phyloP scores from a whole-genome alignment of 2,888 invertebrate genomes.

The Prenolepis imparis region DNA sequence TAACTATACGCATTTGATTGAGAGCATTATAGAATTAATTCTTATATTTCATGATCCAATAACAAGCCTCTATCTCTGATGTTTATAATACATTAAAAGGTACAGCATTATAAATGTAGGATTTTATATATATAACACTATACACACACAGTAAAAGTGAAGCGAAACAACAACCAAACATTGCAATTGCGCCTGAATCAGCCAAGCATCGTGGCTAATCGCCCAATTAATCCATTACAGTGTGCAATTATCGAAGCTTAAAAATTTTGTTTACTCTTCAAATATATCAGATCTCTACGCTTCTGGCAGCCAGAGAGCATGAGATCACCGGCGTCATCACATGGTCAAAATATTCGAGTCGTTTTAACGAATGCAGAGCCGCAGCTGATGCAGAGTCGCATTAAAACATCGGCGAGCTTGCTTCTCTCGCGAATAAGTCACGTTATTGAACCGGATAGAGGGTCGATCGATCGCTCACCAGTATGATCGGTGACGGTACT shows the following conservation, averaged over 20 bases:
- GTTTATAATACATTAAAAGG: not conserved
- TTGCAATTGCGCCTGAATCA: not conserved
- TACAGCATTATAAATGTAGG: too few relatives aligned
- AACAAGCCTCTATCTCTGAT: not conserved
- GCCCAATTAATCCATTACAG: constrained; percentile 3
- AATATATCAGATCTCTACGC: constrained; percentile 2
- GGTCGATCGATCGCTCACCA: not conserved
- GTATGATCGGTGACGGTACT: not conserved
- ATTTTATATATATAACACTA: too few relatives aligned
- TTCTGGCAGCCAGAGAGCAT: constrained; percentile 31
- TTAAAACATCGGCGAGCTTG: constrained; percentile 15
- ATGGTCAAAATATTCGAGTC: constrained; percentile 21
- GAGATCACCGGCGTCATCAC: constrained; percentile 36
- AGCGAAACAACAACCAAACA: not conserved
- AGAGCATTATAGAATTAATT: not conserved
- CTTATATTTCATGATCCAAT: not conserved
- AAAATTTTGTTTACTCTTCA: constrained; percentile 36
- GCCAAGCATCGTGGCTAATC: not conserved
- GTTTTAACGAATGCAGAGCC: constrained; percentile 35
- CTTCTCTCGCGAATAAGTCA: constrained; percentile 22
- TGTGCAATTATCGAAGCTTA: not conserved
- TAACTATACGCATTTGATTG: not conserved
- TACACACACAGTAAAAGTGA: not conserved
- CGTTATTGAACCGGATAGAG: constrained; percentile 28
- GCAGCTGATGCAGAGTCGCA: constrained; percentile 18